phyloP scores from a whole-genome alignment of 2,888 invertebrate species.

The Andricus quercusramuli region DNA sequence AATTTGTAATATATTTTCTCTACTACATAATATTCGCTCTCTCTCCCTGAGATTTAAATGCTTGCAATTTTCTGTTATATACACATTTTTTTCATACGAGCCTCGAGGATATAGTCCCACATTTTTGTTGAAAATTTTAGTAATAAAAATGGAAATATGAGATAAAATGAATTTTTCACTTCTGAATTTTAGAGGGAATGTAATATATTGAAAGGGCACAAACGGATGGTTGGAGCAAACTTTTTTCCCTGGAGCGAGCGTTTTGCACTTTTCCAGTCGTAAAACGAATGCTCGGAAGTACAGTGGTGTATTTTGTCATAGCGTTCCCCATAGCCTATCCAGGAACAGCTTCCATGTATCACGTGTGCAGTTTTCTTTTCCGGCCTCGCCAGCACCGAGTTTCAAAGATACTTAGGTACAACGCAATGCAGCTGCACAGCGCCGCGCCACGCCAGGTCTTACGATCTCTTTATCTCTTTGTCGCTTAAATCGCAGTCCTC shows the following conservation, averaged over 20 bases:
- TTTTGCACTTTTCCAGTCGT: slow-evolving; percentile 19
- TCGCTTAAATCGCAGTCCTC: slow-evolving; percentile 41
- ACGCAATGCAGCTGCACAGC: slow-evolving; percentile 49
- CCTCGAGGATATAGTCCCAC: background rate
- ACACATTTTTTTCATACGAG: background rate
- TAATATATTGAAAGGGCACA: background rate
- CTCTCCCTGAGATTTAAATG: no score
- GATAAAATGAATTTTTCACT: background rate
- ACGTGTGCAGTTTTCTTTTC: slow-evolving; percentile 51
- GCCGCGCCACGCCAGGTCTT: slow-evolving; percentile 53
- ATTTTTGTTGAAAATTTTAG: background rate
- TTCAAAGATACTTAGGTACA: slow-evolving; percentile 32
- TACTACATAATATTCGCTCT: no score
- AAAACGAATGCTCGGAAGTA: background rate
- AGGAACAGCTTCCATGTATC: slow-evolving; percentile 51
- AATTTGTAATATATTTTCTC: no score
- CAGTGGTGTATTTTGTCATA: slow-evolving; percentile 54
- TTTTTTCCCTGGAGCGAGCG: background rate
- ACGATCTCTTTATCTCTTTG: slow-evolving; percentile 41
- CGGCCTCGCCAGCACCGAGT: slow-evolving; percentile 41
- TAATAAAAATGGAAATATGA: background rate
- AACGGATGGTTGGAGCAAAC: background rate
- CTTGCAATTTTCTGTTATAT: background rate
- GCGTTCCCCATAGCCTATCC: slow-evolving; percentile 50
- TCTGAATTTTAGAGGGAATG: background rate